A percentile compares a stretch with the other conserved stretches of the same genome.
phyloP scores from a whole-genome alignment of 2,113 vertebrate species.

The Peucedramus taeniatus region DNA sequence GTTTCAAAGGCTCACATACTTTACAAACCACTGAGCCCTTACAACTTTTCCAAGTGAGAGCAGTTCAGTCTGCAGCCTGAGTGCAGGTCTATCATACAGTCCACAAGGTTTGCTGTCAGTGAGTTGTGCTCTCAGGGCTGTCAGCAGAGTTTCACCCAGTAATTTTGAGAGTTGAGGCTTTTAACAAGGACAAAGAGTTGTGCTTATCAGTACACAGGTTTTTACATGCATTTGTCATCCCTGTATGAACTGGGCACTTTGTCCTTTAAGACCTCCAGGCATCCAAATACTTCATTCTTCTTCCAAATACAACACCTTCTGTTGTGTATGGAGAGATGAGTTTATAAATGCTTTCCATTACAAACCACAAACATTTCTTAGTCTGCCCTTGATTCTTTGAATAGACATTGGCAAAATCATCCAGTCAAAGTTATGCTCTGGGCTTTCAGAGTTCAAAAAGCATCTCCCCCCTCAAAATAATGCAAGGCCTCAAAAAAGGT shows the following conservation, averaged over 20 bases:
- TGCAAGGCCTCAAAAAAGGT: not conserved
- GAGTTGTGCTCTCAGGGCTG: not conserved
- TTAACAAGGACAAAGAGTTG: not conserved
- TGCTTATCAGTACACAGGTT: not conserved
- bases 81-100: not conserved
- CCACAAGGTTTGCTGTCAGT: not conserved
- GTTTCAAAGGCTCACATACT: not conserved
- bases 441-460: not conserved
- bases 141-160: not conserved
- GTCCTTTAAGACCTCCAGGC: not conserved
- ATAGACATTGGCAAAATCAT: not conserved
- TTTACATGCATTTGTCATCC: not conserved
- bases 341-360: not conserved
- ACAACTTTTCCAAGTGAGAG: not conserved
- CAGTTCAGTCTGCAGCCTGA: not conserved
- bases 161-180: not conserved
- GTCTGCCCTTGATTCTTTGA: constrained; percentile 6
- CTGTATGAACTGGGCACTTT: not conserved
- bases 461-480: not conserved
- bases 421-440: not conserved
- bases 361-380: not conserved
- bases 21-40: not conserved
- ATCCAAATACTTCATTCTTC: not conserved
- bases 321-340: not conserved
- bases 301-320: not conserved